Base-by-base conservation (phyloP, 2,888 invertebrate genomes). In the Augiades crinisus region DNA sequence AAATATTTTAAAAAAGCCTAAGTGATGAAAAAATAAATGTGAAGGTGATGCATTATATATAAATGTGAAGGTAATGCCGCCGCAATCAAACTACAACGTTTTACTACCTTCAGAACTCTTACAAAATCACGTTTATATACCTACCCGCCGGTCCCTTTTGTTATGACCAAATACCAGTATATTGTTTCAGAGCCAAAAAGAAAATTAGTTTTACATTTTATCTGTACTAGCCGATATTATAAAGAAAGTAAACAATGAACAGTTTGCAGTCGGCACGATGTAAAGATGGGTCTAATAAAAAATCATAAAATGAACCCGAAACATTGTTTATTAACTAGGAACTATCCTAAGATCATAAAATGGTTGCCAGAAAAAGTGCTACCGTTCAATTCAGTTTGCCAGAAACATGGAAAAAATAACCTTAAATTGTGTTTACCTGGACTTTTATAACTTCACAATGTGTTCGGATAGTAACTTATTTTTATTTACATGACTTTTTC, bases 221-320 rank as follows among this genome's bases (percentile, higher is more conserved):
- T 19, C 17, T 19, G 17, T 17, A n/a, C 5, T 5, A 27, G 22
- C 4, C 27, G 19, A 31, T 16, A 34, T 13, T 22, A 22, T 16
- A 47, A 47, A 47, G 47, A 47, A 47, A 47, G 47, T 47, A 7
- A 33, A 47, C 33, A 47, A 40, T 24, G 33, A n/a, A 3, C 7
- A 8, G 37, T 47, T 30, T 27, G 21, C 19, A 12, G 40, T 33
- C 47, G 47, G 47, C 7, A 40, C 16, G 40, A 47, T 47, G 13
- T n/a, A 47, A 47, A 47, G 47, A 33, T 21, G 47, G 16, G 40
- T 17, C 40, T 30, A 47, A 47, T 47, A 47, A 47, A 47, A 47
- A 38, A 40, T 47, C 47, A 47, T 47, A 47, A 47, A 47, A 14
- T 40, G 38, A 47, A 22, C 40, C 24, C 12, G 33, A 40, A 22